A percentile compares a stretch with the other conserved stretches of the same genome.
Evolutionary conservation across 2,888 invertebrate genomes (phyloP).

Genomic region (Cheilosia vernalis): DNA sequence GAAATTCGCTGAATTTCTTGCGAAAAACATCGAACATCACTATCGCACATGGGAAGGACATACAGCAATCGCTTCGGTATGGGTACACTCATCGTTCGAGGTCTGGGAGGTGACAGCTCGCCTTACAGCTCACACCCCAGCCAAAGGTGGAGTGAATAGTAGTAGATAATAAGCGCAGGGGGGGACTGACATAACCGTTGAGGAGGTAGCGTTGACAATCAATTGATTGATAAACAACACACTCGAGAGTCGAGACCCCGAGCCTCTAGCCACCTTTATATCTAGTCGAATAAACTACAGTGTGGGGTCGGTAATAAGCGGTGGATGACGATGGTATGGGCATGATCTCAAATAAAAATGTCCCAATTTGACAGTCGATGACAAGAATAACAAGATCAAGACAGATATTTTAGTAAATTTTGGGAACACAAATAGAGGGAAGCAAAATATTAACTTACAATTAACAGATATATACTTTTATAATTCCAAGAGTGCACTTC

Average conservation of each 20-base stretch:
- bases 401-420: too few relatives aligned
- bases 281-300: conserved; percentile 41
- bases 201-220: conserved; percentile 71
- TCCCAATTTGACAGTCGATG: too few relatives aligned
- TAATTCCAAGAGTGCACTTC: too few relatives aligned
- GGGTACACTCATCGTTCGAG: conserved; percentile 60
- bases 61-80: conserved; percentile 13
- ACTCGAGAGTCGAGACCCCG: conserved; percentile 65
- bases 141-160: conserved; percentile 28
- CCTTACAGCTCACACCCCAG: conserved; percentile 32
- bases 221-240: conserved; percentile 74
- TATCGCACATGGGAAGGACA: conserved; percentile 26
- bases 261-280: conserved; percentile 28
- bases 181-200: conserved; percentile 48
- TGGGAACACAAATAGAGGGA: too few relatives aligned
- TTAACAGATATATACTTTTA: too few relatives aligned
- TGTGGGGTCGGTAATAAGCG: conserved; percentile 54
- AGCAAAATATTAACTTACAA: too few relatives aligned
- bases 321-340: neutral
- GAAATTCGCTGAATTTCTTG: conserved; percentile 69
- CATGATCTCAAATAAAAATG: too few relatives aligned
- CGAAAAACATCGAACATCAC: conserved; percentile 56
- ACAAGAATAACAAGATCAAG: too few relatives aligned
- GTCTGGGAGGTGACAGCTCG: conserved; percentile 55
- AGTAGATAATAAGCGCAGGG: conserved; percentile 43